A percentile compares a stretch with the other conserved stretches of the same genome.
These are phyloP conservation scores for Macquaria australasica DNA, from an alignment of 2,113 vertebrate genomes.

Conservation along the genomic window DNA sequence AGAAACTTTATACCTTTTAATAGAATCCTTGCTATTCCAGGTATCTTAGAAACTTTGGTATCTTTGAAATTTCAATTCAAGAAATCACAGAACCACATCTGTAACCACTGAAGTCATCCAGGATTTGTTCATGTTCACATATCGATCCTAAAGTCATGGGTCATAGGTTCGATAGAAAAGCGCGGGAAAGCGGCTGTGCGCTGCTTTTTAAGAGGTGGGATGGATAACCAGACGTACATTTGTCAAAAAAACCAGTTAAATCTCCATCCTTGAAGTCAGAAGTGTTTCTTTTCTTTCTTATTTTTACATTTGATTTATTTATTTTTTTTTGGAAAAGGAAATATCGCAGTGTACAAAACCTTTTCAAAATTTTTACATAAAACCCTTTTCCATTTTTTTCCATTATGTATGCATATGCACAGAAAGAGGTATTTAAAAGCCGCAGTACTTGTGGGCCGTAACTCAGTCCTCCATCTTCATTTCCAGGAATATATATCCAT, in stretches of 20 bases:
- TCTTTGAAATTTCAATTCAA: slow-evolving; percentile 8
- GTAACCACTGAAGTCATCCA: slow-evolving; percentile 7
- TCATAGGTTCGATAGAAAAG: not conserved
- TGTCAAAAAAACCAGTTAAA: not conserved
- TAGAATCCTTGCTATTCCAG: slow-evolving; percentile 23
- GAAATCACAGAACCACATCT: slow-evolving; percentile 6
- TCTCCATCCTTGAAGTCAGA: not conserved
- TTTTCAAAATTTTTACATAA: too few relatives aligned
- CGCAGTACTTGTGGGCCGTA: too few relatives aligned
- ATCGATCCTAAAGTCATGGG: fast-evolving
- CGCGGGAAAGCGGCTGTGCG: not conserved
- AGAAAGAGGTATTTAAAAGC: too few relatives aligned
- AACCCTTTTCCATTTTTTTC: too few relatives aligned
- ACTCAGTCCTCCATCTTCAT: too few relatives aligned
- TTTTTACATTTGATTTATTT: too few relatives aligned
- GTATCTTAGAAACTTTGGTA: not conserved
- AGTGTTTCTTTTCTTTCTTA: not conserved
- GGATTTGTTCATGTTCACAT: not conserved
- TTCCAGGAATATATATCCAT: too few relatives aligned
- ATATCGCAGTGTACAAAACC: too few relatives aligned
- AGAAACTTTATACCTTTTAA: not conserved
- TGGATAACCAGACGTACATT: not conserved
- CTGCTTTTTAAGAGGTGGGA: not conserved
- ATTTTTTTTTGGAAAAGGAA: too few relatives aligned
- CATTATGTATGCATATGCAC: too few relatives aligned